phyloP scores from a whole-genome alignment of 2,113 vertebrate species.

The Serilophus lunatus region DNA sequence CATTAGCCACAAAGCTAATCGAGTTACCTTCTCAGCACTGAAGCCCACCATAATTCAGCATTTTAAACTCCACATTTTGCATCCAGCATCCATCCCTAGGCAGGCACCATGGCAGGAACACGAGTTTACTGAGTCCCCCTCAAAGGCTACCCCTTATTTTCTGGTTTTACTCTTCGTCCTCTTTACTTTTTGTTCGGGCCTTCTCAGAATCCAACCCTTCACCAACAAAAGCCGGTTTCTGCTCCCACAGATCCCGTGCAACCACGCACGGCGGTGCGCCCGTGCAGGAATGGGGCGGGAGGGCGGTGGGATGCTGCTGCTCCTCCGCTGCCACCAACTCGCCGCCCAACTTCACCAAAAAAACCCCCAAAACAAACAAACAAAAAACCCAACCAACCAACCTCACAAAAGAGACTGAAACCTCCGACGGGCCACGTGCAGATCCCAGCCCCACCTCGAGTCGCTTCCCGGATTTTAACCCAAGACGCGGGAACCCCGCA shows the following conservation, averaged over 20 bases:
- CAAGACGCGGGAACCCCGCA: not conserved
- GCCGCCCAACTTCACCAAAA: not conserved
- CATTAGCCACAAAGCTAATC: not conserved
- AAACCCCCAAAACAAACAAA: too few relatives aligned
- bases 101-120: accelerated
- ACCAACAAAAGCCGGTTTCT: not conserved
- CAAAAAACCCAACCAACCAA: too few relatives aligned
- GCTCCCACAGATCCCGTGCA: not conserved
- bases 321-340: not conserved
- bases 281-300: not conserved
- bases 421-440: not conserved
- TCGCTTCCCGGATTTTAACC: not conserved
- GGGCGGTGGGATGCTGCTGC: not conserved
- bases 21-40: not conserved
- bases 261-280: accelerated
- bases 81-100: accelerated
- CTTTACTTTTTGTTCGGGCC: not conserved
- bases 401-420: accelerated
- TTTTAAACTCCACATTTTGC: not conserved
- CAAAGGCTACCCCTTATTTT: not conserved
- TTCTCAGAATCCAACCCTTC: not conserved
- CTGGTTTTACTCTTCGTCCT: not conserved
- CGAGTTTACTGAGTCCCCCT: not conserved
- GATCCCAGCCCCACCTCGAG: not conserved
- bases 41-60: not conserved